Conservation (phyloP, 2,888 invertebrate species). For the Cheilosia urbana region DNA sequence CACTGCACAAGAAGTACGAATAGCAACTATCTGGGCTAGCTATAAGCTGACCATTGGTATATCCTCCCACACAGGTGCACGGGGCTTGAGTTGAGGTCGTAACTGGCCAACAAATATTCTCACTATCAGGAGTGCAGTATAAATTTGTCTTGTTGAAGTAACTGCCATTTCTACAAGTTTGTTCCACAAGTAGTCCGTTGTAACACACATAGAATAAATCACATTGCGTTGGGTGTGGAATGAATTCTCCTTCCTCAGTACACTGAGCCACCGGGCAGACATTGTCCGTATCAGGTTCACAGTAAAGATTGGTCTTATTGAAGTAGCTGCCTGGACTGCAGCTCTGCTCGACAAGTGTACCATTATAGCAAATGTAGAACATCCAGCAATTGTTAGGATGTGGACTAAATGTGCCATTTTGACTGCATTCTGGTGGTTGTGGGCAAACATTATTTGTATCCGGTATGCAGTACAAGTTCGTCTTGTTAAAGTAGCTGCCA, state of each 20-base stretch:
- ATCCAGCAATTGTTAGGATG: conserved; percentile 16
- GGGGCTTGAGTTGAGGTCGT: neutral
- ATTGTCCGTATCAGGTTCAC: neutral
- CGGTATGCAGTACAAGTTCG: conserved; percentile 74
- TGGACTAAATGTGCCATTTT: conserved; percentile 24
- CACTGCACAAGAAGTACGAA: conserved; percentile 76
- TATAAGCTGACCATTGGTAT: conserved; percentile 66
- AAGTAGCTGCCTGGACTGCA: conserved; percentile 78
- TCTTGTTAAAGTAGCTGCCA: conserved; percentile 78
- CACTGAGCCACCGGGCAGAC: conserved; percentile 77
- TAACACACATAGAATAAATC: conserved; percentile 73
- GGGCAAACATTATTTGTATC: conserved; percentile 77
- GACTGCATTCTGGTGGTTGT: conserved; percentile 42
- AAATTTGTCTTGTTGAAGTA: conserved; percentile 75
- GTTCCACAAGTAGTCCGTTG: conserved; percentile 51
- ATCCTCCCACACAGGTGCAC: conserved; percentile 48
- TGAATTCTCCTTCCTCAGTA: conserved; percentile 12
- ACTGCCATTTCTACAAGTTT: conserved; percentile 76
- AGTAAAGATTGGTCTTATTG: conserved; percentile 17
- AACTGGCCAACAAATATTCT: conserved; percentile 35
- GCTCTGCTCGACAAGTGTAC: conserved; percentile 61
- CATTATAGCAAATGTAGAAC: conserved; percentile 73
- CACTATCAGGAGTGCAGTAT: conserved; percentile 18
- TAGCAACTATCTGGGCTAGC: conserved; percentile 65
- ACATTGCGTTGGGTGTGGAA: conserved; percentile 29